Conservation (phyloP, 2,888 invertebrate genomes). For the Molanna angustata region DNA sequence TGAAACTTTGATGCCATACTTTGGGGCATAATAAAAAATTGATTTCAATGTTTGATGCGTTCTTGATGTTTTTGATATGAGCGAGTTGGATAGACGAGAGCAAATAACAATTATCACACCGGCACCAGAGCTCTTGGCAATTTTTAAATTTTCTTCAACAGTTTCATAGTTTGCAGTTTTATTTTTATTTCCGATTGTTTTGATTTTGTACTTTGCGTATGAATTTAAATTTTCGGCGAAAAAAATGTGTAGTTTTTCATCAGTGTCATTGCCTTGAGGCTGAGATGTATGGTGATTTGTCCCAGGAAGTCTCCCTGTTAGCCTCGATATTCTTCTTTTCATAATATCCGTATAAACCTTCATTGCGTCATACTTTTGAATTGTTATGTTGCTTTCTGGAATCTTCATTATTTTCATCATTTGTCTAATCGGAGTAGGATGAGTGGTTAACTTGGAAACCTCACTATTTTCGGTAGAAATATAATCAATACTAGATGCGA, state of each 20-base stretch:
- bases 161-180: conserved; percentile 8
- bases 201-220: background rate
- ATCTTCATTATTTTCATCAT: conserved; percentile 12
- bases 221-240: conserved; percentile 19
- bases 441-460: too few species aligned
- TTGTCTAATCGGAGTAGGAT: conserved; percentile 26
- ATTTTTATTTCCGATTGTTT: background rate
- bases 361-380: conserved; percentile 29
- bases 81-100: conserved; percentile 17
- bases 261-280: conserved; percentile 8
- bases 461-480: too few species aligned
- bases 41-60: conserved; percentile 17
- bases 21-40: conserved; percentile 38
- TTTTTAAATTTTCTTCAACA: conserved; percentile 23
- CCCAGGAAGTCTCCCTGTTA: conserved; percentile 13
- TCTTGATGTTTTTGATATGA: conserved; percentile 20
- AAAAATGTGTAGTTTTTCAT: conserved; percentile 25
- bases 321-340: conserved; percentile 24
- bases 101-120: conserved; percentile 24
- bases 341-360: conserved; percentile 28
- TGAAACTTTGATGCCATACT: conserved; percentile 50
- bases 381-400: conserved; percentile 4
- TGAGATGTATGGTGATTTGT: background rate
- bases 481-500: too few species aligned
- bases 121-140: conserved; percentile 21